Conservation (phyloP, 2,797 vertebrate genomes). For the Enoplosus armatus region DNA sequence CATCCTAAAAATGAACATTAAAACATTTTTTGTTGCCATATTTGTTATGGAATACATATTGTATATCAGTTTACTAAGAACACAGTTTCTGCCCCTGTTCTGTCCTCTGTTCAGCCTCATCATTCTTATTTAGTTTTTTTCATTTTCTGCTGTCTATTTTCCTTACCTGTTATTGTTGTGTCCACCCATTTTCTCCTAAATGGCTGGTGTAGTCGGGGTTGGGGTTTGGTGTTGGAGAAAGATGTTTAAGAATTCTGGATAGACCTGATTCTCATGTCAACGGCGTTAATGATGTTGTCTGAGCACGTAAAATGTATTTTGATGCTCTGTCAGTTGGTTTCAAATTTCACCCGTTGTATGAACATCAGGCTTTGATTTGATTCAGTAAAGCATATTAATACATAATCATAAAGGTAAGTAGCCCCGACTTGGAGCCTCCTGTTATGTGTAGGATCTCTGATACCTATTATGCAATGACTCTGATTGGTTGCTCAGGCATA, state of each 20-base stretch:
- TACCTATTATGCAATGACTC: not conserved
- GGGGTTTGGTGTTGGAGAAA: not conserved
- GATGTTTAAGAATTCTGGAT: not conserved
- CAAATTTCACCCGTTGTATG: not conserved
- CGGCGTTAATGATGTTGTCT: not conserved
- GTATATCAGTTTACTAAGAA: not conserved
- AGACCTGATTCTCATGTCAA: not conserved
- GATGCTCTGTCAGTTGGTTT: not conserved
- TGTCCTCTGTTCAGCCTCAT: not conserved
- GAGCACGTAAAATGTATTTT: not conserved
- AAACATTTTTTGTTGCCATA: not conserved
- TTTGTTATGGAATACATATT: not conserved
- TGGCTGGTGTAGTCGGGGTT: not conserved
- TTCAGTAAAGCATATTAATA: not conserved
- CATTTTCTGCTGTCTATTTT: not conserved
- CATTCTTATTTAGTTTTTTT: not conserved
- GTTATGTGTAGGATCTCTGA: not conserved
- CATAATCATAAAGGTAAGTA: not conserved
- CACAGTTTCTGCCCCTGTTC: not conserved
- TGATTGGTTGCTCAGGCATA: not conserved
- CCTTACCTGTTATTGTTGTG: not conserved
- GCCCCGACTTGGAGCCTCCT: not conserved
- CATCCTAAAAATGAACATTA: not conserved
- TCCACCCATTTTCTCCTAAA: not conserved
- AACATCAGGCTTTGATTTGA: conserved; percentile 14